Percentiles rank a stretch among this genome's conserved stretches.
Evolutionary conservation across 1,140 invertebrate species (phyloP).

Genomic region (Pomacea maculata): DNA sequence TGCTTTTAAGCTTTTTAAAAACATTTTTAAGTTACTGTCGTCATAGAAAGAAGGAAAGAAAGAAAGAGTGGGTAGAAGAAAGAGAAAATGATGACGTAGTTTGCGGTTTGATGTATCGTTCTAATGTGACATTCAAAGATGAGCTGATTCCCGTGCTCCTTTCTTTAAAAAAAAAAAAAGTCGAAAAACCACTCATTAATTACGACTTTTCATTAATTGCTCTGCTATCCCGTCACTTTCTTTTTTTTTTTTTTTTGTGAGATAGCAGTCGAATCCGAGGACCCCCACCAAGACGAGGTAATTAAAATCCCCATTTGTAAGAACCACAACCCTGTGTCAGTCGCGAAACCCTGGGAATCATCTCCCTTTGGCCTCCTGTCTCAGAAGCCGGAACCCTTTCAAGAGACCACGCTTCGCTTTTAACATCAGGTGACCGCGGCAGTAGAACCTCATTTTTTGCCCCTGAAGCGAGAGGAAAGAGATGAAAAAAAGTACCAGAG

Average conservation of each 20-base stretch:
- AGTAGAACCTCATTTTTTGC: neutral
- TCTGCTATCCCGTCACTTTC: neutral
- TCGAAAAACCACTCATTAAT: neutral
- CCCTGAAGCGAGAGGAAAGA: neutral
- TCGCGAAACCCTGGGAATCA: neutral
- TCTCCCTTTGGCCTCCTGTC: neutral
- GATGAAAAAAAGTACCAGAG: neutral
- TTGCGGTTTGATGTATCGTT: too few species aligned
- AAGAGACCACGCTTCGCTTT: too few species aligned
- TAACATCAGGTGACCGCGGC: conserved; percentile 2
- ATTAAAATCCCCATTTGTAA: conserved; percentile 2
- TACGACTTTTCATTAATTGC: conserved; percentile 7
- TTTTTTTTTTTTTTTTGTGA: neutral
- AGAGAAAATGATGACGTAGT: too few species aligned
- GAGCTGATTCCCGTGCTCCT: neutral
- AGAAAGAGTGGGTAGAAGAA: too few species aligned
- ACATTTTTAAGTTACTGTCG: too few species aligned
- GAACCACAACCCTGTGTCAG: neutral
- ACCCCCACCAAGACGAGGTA: neutral
- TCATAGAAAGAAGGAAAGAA: too few species aligned
- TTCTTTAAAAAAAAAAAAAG: neutral
- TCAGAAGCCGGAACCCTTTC: too few species aligned
- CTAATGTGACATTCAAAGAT: too few species aligned
- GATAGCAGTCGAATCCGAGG: neutral
- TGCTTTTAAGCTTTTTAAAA: too few species aligned